Base-by-base conservation (phyloP, 2,797 vertebrate genomes). In the Neoniphon sammara region DNA sequence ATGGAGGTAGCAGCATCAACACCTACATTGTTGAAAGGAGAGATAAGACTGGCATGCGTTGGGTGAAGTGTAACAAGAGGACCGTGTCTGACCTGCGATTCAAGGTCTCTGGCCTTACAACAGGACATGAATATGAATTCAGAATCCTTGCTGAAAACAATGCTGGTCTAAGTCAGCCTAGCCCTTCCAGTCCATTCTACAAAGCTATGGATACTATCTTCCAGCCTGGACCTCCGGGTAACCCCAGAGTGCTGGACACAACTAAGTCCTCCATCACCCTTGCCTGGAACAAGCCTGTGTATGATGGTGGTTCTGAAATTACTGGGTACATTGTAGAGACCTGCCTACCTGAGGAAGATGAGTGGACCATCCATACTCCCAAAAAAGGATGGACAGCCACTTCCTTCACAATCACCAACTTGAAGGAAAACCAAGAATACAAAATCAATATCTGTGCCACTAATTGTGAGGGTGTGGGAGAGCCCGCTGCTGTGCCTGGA, bases 281-380 rank as follows among this genome's bases (percentile, higher is more conserved):
- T 85, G 96, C 97, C 67, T 99, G 98, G 98, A 98, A 97, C 91
- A 99, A 98, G 88, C 98, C 98, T 67, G 95, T 99, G 71, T 99
- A 99, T 84, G 98, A 99, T 87, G 98, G 98, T 81, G 98, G 98
- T 58, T 98, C 97, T 49, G 98, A 99, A 91, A 98, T 99, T 88
- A 98, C 95, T 73, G 98, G 98, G 58, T 99, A 99, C 76, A 93
- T 97, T 94, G 97, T 99, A 73, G 98, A 99, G 89, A 98, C 96
- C 12, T 96, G 96, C 76, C 90, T 96, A 39, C 97, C 97, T 67
- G 97, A 99, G 62, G 97, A 98, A 91, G 98, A 99, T 74, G 98
- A 99, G 77, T 99, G 98, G 98, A 95, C 96, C 91, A 94, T 98
- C 87, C 96, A 96, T 80, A 97, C 96, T 85, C 96, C 98, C 72